phyloP scores from a whole-genome alignment of 2,797 vertebrate species.

The Tadarida brasiliensis region DNA sequence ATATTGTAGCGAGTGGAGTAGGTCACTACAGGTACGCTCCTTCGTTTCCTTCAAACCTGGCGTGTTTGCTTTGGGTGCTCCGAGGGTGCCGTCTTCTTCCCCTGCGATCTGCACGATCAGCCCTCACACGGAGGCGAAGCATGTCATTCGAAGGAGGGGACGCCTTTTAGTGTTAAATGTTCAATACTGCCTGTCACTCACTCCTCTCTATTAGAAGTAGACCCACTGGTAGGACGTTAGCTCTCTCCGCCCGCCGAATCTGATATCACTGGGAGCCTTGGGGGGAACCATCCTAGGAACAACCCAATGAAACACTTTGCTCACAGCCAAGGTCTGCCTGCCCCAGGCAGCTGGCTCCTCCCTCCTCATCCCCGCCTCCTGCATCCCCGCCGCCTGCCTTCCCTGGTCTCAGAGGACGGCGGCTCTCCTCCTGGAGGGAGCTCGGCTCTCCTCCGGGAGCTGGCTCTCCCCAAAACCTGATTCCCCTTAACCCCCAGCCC shows the following conservation, averaged over 20 bases:
- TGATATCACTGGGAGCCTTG: rapidly evolving
- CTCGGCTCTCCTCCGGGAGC: too few relatives aligned
- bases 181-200: rapidly evolving
- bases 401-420: background rate
- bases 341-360: rapidly evolving
- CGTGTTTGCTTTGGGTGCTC: rapidly evolving
- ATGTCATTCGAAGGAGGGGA: background rate
- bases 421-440: background rate
- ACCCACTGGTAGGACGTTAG: rapidly evolving
- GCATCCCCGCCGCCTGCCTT: background rate
- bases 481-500: background rate
- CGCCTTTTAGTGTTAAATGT: rapidly evolving
- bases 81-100: rapidly evolving
- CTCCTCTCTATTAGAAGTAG: background rate
- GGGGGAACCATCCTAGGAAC: background rate
- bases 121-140: background rate
- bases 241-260: too few relatives aligned
- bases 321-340: background rate
- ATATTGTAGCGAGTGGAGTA: rapidly evolving
- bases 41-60: background rate
- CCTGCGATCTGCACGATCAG: background rate
- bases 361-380: background rate
- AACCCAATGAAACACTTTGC: too few relatives aligned
- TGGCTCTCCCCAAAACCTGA: background rate
- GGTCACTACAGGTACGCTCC: too few relatives aligned